Conservation (phyloP, 2,797 vertebrate species). For the Mustela erminea region DNA sequence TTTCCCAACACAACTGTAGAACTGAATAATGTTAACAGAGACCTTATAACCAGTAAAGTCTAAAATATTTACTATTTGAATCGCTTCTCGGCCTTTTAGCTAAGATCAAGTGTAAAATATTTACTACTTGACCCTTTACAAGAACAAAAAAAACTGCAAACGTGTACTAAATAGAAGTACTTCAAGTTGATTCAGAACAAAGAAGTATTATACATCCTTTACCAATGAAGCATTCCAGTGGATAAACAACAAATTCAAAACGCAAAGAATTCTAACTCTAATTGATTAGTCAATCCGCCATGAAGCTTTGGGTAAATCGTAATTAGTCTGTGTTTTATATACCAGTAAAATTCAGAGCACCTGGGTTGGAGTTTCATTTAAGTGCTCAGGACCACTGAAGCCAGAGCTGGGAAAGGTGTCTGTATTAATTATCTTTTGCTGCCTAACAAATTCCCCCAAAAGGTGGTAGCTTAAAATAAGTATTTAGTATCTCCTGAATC, state of each 20-base stretch:
- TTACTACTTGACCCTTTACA: background rate
- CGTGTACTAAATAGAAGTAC: background rate
- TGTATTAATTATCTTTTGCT: background rate
- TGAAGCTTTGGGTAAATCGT: background rate
- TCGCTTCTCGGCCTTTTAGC: no score
- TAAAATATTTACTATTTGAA: conserved; percentile 38
- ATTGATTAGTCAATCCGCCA: background rate
- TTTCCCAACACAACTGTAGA: conserved; percentile 19
- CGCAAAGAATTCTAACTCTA: conserved; percentile 17
- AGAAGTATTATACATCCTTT: conserved; percentile 20
- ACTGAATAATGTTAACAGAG: background rate
- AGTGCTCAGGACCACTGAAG: background rate
- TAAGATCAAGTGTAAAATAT: background rate
- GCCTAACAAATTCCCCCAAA: conserved; percentile 27
- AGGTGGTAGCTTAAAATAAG: background rate
- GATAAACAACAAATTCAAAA: conserved; percentile 1
- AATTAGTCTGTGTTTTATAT: conserved; percentile 24
- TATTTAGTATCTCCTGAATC: background rate
- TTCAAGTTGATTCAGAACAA: conserved; percentile 37
- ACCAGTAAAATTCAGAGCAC: conserved; percentile 45
- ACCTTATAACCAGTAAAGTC: background rate
- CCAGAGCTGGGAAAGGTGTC: background rate
- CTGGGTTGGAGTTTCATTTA: background rate
- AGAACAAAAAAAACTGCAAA: background rate
- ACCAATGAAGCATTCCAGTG: background rate